These are phyloP conservation scores for Platygyra sinensis DNA, from an alignment of 64 coral and sea anemone genomes.

Conservation along the genomic window DNA sequence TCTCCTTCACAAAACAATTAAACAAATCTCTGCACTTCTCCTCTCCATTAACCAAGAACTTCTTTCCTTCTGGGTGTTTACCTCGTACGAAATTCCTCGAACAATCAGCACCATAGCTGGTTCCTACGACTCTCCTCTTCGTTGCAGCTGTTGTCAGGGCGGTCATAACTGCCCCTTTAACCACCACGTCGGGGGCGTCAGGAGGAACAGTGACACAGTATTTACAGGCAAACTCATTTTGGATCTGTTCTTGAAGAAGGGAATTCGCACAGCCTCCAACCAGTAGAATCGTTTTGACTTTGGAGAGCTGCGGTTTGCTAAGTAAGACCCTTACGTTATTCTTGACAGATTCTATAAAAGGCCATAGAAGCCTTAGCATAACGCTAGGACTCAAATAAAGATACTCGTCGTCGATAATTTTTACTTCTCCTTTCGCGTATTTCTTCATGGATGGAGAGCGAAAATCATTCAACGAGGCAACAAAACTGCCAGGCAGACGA, in stretches of 20 bases:
- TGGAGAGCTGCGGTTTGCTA: background rate
- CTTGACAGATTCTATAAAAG: background rate
- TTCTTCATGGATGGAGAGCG: background rate
- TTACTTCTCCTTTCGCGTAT: background rate
- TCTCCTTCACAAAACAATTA: background rate
- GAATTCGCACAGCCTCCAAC: background rate
- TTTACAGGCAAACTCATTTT: background rate
- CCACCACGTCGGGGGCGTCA: background rate
- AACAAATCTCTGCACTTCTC: conserved; percentile 11
- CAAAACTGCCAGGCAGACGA: background rate
- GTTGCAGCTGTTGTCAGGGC: background rate
- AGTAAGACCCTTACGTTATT: background rate
- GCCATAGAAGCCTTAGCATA: background rate
- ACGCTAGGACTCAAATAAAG: background rate
- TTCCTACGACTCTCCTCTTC: background rate
- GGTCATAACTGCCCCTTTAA: background rate
- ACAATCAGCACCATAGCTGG: background rate
- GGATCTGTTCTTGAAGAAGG: background rate
- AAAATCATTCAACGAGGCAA: conserved; percentile 1
- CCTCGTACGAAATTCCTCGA: background rate
- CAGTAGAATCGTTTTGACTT: background rate
- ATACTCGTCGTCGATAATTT: background rate
- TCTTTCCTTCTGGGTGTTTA: background rate
- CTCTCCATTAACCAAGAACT: background rate
- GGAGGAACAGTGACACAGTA: background rate